These are phyloP conservation scores for Melanostigma gelatinosum DNA, from an alignment of 2,113 vertebrate genomes.

Conservation along the genomic window DNA sequence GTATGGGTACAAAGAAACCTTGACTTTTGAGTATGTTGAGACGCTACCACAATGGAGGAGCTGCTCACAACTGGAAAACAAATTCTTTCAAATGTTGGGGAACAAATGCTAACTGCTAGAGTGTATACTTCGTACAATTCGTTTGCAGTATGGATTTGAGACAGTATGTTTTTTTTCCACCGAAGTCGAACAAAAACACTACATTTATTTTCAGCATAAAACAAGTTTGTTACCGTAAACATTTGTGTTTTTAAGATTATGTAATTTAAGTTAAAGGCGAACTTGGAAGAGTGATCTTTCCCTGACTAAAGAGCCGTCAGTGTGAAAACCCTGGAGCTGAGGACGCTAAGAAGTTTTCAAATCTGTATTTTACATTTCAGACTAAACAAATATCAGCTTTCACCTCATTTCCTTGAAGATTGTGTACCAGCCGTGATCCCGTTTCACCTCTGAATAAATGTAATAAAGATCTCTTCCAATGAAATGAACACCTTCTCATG, in stretches of 20 bases:
- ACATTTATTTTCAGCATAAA: background rate
- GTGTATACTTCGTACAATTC: too few relatives aligned
- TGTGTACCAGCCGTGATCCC: slow-evolving; percentile 13
- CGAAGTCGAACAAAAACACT: background rate
- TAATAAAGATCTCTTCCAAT: slow-evolving; percentile 26
- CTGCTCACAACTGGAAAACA: background rate
- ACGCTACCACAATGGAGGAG: background rate
- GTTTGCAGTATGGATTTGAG: background rate
- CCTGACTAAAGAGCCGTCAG: background rate
- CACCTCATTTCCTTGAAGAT: background rate
- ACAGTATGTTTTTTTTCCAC: background rate
- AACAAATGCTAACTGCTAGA: background rate
- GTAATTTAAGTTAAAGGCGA: background rate
- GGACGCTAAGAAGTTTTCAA: background rate
- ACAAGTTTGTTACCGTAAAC: background rate
- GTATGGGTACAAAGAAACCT: background rate
- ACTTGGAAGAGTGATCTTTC: background rate
- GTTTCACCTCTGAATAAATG: slow-evolving; percentile 6
- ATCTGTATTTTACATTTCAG: background rate
- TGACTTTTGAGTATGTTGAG: background rate
- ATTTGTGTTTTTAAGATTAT: background rate
- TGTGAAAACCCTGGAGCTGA: background rate
- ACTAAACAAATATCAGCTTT: background rate
- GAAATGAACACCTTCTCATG: background rate
- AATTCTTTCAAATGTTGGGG: background rate